A percentile compares a stretch with the other conserved stretches of the same genome.
Evolutionary conservation across 2,797 vertebrate species (phyloP).

Genomic region (Odontamblyopus lacepedii): DNA sequence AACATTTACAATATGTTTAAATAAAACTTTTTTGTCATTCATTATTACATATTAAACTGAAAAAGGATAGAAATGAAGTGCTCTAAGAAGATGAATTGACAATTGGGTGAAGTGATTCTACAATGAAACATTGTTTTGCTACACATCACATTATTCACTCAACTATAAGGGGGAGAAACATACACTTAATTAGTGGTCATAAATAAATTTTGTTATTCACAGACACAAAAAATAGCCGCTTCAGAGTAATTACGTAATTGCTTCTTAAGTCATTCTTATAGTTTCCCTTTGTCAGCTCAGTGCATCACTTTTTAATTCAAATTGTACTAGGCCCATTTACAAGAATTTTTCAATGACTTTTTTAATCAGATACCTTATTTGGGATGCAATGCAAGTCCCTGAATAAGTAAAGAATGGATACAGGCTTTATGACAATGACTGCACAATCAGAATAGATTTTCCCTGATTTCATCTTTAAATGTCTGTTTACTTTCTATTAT

Average conservation of each 20-base stretch:
- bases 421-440: constrained; percentile 80
- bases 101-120: constrained; percentile 56
- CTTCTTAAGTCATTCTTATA: constrained; percentile 69
- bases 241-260: constrained; percentile 60
- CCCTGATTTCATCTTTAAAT: constrained; percentile 93
- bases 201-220: constrained; percentile 77
- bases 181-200: constrained; percentile 82
- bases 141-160: constrained; percentile 69
- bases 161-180: constrained; percentile 54
- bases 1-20: constrained; percentile 82
- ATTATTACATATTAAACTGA: constrained; percentile 71
- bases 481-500: constrained; percentile 92
- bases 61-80: constrained; percentile 78
- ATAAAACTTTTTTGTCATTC: constrained; percentile 72
- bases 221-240: constrained; percentile 63
- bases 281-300: constrained; percentile 93
- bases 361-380: constrained; percentile 73
- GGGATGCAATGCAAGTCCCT: constrained; percentile 82
- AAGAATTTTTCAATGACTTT: constrained; percentile 4
- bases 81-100: constrained; percentile 73
- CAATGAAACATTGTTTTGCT: constrained; percentile 55
- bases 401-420: constrained; percentile 80
- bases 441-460: constrained; percentile 88
- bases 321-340: constrained; percentile 58
- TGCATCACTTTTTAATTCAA: constrained; percentile 85